These are phyloP conservation scores for Noctua comes DNA, from an alignment of 2,888 invertebrate genomes.

Conservation along the genomic window DNA sequence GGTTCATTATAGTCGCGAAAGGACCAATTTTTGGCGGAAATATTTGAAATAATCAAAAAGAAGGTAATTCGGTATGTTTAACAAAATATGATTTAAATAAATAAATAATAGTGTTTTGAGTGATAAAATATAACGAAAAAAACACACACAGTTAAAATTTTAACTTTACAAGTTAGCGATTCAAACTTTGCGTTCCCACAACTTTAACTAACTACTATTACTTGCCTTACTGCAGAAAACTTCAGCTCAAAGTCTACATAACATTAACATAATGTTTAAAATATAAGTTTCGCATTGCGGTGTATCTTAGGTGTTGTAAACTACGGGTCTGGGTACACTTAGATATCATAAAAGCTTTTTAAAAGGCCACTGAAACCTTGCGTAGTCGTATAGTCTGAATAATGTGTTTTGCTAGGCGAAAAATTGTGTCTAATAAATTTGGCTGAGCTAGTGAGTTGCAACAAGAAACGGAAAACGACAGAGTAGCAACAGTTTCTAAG, in stretches of 20 bases:
- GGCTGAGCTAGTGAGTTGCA: background rate
- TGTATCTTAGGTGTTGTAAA: background rate
- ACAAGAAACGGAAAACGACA: background rate
- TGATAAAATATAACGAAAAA: conserved; percentile 1
- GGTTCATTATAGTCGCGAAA: background rate
- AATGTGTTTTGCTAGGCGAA: background rate
- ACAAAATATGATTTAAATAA: too few species aligned
- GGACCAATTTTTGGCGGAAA: background rate
- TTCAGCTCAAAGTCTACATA: conserved; percentile 23
- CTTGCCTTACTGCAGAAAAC: conserved; percentile 29
- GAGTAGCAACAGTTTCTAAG: background rate
- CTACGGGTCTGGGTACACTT: background rate
- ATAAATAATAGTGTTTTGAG: too few species aligned
- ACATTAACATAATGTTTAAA: conserved; percentile 32
- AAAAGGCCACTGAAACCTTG: conserved; percentile 16
- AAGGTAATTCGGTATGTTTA: background rate
- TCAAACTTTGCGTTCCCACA: conserved; percentile 18
- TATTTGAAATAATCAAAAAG: background rate
- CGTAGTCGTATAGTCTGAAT: background rate
- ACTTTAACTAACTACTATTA: conserved; percentile 20
- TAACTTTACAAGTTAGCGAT: conserved; percentile 21
- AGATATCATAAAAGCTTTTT: conserved; percentile 3
- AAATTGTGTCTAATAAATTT: background rate
- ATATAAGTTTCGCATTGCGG: conserved; percentile 33
- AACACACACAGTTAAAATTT: background rate